Evolutionary conservation across 2,888 invertebrate species (phyloP), one percentile per base, ranked within the genome.

Genomic region (Torymus aiolomorphi): DNA sequence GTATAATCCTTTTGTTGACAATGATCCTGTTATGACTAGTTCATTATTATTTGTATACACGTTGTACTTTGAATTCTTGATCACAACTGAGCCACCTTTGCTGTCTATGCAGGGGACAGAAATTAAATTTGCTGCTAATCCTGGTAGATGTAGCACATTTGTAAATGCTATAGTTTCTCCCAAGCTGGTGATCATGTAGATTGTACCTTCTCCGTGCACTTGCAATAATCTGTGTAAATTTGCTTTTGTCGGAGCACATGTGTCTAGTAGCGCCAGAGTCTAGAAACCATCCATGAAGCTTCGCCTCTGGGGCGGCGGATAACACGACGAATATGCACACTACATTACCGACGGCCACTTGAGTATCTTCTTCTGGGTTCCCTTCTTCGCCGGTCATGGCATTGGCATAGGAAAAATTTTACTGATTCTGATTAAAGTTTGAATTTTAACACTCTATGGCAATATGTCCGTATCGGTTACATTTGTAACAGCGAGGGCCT

Each of bases 141-240:
- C 56, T 56, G 56, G 56, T 13, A 56, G 13, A 56, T 13, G 14
- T 2, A 56, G 14, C 10, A 56, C 56, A 56, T 56, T 56, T 56
- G 10, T 13, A 13, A 56, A 56, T 13, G 56, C 56, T 10, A 56
- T 56, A 13, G 14, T 56, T 13, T 56, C 13, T 13, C 56, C 56
- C 13, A 56, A 56, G 14, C 14, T 56, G 13, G 56, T 12, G 13
- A 13, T 56, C 56, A 56, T 13, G 56, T 10, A 56, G 14, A 56
- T 13, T 56, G 56, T 56, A 14, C 56, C 56, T 56, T 56, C 56
- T 56, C 56, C 56, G 14, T 56, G 56, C 56, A 56, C 56, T 56
- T 56, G 10, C 14, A 56, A 14, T 13, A 56, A 14, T 14, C 14
- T 56, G 56, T 3, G 14, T 3, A 56, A 56, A 56, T 56, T 56